Evolutionary conservation across 2,113 vertebrate species (phyloP).

Genomic region (Agapornis roseicollis): DNA sequence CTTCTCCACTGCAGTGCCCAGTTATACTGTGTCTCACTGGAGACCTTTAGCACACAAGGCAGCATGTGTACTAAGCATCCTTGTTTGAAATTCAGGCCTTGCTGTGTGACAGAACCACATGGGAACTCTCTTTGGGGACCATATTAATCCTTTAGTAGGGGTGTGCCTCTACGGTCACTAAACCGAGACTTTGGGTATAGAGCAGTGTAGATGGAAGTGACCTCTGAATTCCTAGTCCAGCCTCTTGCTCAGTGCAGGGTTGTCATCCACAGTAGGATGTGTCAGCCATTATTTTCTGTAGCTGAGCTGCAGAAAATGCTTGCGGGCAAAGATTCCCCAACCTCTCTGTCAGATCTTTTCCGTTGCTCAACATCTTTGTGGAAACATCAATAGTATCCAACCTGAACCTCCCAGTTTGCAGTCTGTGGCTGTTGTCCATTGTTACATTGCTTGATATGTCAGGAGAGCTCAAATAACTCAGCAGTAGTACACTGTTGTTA

Average conservation of each 20-base stretch:
- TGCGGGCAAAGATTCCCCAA: background rate
- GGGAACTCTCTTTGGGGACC: background rate
- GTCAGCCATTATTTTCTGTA: background rate
- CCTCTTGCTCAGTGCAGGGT: background rate
- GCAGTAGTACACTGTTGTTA: background rate
- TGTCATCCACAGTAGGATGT: background rate
- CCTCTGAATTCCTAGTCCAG: background rate
- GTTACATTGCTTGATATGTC: background rate
- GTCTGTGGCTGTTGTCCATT: accelerated
- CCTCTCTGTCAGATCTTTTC: background rate
- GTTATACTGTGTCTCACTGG: background rate
- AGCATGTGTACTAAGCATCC: background rate
- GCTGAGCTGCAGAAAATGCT: background rate
- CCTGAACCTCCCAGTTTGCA: background rate
- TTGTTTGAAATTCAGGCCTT: background rate
- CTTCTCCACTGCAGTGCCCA: background rate
- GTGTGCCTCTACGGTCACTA: background rate
- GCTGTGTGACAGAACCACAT: background rate
- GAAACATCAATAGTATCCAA: background rate
- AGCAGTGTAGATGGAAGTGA: background rate
- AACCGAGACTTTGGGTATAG: background rate
- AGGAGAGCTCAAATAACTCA: background rate
- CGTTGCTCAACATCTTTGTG: background rate
- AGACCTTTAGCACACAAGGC: background rate
- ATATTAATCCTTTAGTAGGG: background rate